phyloP scores from a whole-genome alignment of 1,140 invertebrate species.

The Bicyclus anynana region DNA sequence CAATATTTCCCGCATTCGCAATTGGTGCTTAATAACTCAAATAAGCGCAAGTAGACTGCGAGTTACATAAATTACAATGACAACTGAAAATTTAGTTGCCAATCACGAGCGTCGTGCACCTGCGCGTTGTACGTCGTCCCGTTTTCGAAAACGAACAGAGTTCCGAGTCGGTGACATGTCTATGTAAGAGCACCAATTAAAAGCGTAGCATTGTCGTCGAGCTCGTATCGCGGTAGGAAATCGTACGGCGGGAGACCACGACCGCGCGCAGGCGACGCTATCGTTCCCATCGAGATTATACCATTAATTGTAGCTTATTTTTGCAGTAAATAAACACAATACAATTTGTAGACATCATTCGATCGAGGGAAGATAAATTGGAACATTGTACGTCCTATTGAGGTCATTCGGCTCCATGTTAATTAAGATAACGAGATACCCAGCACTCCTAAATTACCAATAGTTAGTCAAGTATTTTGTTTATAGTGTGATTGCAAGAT shows the following conservation, averaged over 20 bases:
- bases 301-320: constrained; percentile 55
- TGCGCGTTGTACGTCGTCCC: constrained; percentile 31
- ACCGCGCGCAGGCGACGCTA: constrained; percentile 26
- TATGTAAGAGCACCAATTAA: constrained; percentile 62
- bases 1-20: constrained; percentile 1
- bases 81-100: constrained; percentile 39
- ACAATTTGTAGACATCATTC: constrained; percentile 56
- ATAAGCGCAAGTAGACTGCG: constrained; percentile 14
- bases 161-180: constrained; percentile 35
- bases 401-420: constrained; percentile 38
- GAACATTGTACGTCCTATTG: constrained; percentile 44
- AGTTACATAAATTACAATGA: constrained; percentile 34
- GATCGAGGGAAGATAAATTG: constrained; percentile 49
- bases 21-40: constrained; percentile 23
- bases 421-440: constrained; percentile 33
- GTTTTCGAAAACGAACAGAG: constrained; percentile 41
- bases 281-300: constrained; percentile 32
- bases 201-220: constrained; percentile 50
- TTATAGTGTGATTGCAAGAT: constrained; percentile 31
- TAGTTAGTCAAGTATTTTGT: constrained; percentile 27
- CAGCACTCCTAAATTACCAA: constrained; percentile 23
- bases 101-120: constrained; percentile 36
- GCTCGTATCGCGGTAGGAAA: constrained; percentile 41
- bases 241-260: constrained; percentile 30
- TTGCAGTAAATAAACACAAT: constrained; percentile 53